A percentile compares a stretch with the other conserved stretches of the same genome.
Evolutionary conservation across 2,888 invertebrate genomes (phyloP).

Genomic region (Mythimna vitellina): DNA sequence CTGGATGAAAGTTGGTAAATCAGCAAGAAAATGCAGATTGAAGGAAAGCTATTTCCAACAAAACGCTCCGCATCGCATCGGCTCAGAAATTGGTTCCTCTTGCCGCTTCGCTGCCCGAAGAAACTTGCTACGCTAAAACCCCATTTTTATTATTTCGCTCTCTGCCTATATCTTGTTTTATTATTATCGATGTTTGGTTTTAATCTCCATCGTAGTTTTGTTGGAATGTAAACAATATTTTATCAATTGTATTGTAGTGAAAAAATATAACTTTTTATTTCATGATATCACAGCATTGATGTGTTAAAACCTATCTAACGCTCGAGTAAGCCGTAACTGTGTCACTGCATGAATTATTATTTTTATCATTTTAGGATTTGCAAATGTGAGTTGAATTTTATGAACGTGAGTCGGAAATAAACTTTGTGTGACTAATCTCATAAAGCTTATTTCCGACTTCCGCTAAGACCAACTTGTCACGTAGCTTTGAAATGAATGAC

Average conservation of each 20-base stretch:
- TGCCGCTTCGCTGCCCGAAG: constrained; percentile 86
- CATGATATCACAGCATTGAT: constrained; percentile 35
- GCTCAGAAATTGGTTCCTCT: constrained; percentile 89
- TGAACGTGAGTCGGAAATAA: background rate
- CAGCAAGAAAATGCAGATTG: constrained; percentile 91
- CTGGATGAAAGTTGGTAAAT: constrained; percentile 89
- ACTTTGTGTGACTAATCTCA: background rate
- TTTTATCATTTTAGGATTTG: constrained; percentile 14
- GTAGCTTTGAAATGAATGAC: constrained; percentile 9
- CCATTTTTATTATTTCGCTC: constrained; percentile 88
- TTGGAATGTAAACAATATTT: constrained; percentile 55
- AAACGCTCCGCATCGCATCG: constrained; percentile 89
- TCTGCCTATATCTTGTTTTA: constrained; percentile 80
- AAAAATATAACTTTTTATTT: constrained; percentile 40
- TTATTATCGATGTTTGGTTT: constrained; percentile 81
- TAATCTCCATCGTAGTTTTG: constrained; percentile 78
- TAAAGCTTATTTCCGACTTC: no score
- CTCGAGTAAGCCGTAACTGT: constrained; percentile 24
- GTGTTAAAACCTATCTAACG: constrained; percentile 47
- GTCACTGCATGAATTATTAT: constrained; percentile 39
- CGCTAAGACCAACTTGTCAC: background rate
- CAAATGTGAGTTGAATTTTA: constrained; percentile 29
- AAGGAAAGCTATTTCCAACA: constrained; percentile 90
- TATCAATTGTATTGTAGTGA: constrained; percentile 22
- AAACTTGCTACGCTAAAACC: constrained; percentile 86